phyloP scores from a whole-genome alignment of 2,113 vertebrate species.

The Brachionichthys hirsutus region DNA sequence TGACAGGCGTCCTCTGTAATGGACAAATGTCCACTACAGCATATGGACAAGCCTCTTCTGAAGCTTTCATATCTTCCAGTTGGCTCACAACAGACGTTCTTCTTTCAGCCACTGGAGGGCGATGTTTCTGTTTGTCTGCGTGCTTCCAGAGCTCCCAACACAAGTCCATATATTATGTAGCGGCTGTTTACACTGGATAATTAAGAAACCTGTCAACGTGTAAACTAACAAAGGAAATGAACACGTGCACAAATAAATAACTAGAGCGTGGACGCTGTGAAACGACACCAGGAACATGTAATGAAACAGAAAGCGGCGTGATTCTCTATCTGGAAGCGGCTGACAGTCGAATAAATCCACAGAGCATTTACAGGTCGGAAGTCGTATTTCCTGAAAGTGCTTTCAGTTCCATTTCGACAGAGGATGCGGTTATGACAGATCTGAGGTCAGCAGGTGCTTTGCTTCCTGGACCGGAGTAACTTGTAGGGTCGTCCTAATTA shows the following conservation, averaged over 20 bases:
- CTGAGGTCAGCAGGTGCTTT: too few relatives aligned
- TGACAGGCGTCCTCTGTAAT: too few relatives aligned
- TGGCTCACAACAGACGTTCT: neutral
- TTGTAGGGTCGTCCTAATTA: too few relatives aligned
- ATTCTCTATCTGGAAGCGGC: too few relatives aligned
- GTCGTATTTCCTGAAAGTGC: too few relatives aligned
- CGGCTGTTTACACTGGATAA: neutral
- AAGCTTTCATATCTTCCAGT: neutral
- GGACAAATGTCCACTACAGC: too few relatives aligned
- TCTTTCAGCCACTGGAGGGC: slow-evolving; percentile 47
- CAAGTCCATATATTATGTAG: neutral
- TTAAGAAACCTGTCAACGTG: neutral
- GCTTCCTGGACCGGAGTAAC: neutral
- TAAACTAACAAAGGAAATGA: neutral
- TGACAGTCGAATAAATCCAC: too few relatives aligned
- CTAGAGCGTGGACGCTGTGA: too few relatives aligned
- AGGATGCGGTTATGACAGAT: too few relatives aligned
- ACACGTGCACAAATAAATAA: neutral
- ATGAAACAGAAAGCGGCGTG: too few relatives aligned
- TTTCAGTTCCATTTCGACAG: too few relatives aligned
- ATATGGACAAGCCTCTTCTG: neutral
- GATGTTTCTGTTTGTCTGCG: slow-evolving; percentile 27
- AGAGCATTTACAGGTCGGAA: neutral
- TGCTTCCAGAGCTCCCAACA: rapidly evolving
- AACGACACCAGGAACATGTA: too few relatives aligned